A percentile compares a stretch with the other conserved stretches of the same genome.
phyloP scores from a whole-genome alignment of 2,888 invertebrate species.

The Polymixis flavicincta region DNA sequence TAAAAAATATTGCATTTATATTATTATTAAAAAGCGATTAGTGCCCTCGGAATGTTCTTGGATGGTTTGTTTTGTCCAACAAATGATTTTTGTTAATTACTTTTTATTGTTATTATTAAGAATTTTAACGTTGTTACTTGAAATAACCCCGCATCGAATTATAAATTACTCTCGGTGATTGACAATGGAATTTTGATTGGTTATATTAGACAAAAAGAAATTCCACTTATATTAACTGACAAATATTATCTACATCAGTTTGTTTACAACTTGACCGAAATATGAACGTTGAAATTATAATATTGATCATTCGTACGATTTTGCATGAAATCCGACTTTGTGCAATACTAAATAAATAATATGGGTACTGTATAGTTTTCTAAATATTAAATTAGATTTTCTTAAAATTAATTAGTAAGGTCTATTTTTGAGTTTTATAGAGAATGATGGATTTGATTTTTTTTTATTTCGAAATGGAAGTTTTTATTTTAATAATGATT shows the following conservation, averaged over 20 bases:
- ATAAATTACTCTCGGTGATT: conserved; percentile 72
- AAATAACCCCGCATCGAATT: conserved; percentile 77
- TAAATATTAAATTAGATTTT: conserved; percentile 80
- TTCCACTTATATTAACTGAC: conserved; percentile 57
- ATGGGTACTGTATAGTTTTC: conserved; percentile 83
- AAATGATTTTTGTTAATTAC: conserved; percentile 87
- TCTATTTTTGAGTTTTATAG: conserved; percentile 78
- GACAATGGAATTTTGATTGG: conserved; percentile 56
- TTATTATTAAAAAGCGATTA: conserved; percentile 75
- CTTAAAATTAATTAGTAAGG: conserved; percentile 78
- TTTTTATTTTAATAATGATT: conserved; percentile 68
- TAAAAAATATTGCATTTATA: conserved; percentile 88
- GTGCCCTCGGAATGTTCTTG: conserved; percentile 86
- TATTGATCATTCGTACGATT: conserved; percentile 79
- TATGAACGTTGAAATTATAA: conserved; percentile 57
- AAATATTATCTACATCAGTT: conserved; percentile 43
- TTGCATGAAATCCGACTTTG: conserved; percentile 84
- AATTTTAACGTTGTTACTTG: conserved; percentile 89
- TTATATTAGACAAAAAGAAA: conserved; percentile 53
- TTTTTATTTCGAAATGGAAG: conserved; percentile 67
- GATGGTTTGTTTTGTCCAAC: conserved; percentile 86
- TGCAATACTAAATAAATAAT: conserved; percentile 83
- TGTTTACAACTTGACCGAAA: conserved; percentile 60
- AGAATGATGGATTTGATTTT: conserved; percentile 77
- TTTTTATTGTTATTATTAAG: conserved; percentile 90